Percentiles rank a stretch among this genome's conserved stretches.
Evolutionary conservation across 1,140 invertebrate species (phyloP).

Genomic region (Drosophila equinoxialis): DNA sequence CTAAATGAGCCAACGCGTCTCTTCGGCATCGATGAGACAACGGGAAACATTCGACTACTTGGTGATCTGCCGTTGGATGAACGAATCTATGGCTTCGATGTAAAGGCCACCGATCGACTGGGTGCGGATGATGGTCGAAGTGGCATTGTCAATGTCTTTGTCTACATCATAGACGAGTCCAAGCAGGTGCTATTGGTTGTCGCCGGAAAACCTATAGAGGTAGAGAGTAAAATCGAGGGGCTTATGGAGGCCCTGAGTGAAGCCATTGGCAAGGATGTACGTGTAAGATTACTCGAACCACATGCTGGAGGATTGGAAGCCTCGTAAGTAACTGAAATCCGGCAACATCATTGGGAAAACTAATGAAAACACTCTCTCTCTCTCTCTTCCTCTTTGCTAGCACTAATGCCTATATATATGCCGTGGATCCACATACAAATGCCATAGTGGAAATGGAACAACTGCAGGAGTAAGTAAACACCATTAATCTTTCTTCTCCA

Average conservation of each 20-base stretch:
- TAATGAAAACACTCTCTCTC: neutral
- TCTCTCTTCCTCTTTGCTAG: conserved; percentile 80
- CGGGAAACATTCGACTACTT: conserved; percentile 89
- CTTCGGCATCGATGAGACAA: conserved; percentile 90
- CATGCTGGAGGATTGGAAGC: conserved; percentile 86
- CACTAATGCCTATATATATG: conserved; percentile 93
- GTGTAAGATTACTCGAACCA: conserved; percentile 90
- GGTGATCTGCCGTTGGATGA: conserved; percentile 85
- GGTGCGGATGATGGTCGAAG: conserved; percentile 91
- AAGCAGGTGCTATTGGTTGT: conserved; percentile 91
- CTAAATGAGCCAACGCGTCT: conserved; percentile 87
- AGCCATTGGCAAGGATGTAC: conserved; percentile 90
- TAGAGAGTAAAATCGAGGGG: conserved; percentile 88
- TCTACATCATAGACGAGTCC: conserved; percentile 91
- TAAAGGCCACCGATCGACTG: conserved; percentile 91
- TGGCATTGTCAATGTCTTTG: conserved; percentile 92
- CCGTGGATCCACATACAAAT: conserved; percentile 91
- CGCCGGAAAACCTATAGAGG: conserved; percentile 88
- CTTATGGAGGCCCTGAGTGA: conserved; percentile 88
- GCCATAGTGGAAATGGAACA: conserved; percentile 91
- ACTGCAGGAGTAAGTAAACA: conserved; percentile 87
- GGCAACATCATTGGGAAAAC: too few species aligned
- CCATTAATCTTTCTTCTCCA: neutral
- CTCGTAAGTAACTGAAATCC: conserved; percentile 85
- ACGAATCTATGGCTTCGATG: conserved; percentile 92